Base-by-base conservation (phyloP, 2,888 invertebrate species). In the Beris chalybata region DNA sequence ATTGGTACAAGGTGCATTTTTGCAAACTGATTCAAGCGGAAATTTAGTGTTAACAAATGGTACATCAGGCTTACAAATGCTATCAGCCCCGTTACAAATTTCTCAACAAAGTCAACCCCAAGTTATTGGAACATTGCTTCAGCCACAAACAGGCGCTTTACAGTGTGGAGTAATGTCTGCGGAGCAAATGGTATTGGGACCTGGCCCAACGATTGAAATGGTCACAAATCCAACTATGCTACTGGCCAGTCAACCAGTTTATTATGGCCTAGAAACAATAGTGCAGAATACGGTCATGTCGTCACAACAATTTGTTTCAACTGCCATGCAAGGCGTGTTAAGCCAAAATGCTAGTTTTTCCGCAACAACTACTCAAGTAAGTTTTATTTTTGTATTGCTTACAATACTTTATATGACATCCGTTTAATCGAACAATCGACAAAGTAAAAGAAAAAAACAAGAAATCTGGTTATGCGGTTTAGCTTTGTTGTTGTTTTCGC, bases 211-310 rank as follows among this genome's bases (percentile, higher is more conserved):
- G 0, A 75, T 87, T 61, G 87, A 87, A 77, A 86, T 87, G 85
- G 86, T 86, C 12, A 84, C 85, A 11, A 85, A 87, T 76, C 85
- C 82, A 43, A 78, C 79, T 55, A 85, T 87, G 80, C 84, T 87
- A 74, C 76, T 87, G 65, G 82, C 86, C 52, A 87, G 88, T 13
- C 90, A 90, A 73, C 91, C 91, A 4, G 87, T 92, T 74, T 91
- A 91, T 74, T 92, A 92, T 73, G 92, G 92, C 0, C 82, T 92
- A 70, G 92, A 93, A 81, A 92, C 92, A 0, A 92, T 92, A 64
- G 92, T 93, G 3, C 92, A 92, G 78, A 93, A 92, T 74, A 92
- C 92, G 4, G 91, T 92, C 0, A 92, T 92, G 92, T 91, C 91
- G n/a, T 92, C 92, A 29, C 91, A 91, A 76, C 92, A 92, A 75